phyloP scores from a whole-genome alignment of 30 jellyfish, hydroid and myxozoan species.

The Turritopsis rubra region DNA sequence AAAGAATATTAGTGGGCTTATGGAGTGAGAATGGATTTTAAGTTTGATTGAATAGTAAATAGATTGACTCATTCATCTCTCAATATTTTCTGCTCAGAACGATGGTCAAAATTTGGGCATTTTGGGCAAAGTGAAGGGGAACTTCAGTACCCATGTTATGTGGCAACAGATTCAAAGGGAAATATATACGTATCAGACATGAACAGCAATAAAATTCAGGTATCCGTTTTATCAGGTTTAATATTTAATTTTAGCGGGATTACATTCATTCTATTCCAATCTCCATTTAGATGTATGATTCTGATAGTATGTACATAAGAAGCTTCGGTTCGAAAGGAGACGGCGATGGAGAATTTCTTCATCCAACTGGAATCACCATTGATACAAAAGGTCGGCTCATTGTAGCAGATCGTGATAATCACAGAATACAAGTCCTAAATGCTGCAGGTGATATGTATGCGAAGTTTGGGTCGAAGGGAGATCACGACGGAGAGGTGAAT shows the following conservation, averaged over 20 bases:
- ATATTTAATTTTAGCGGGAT: not conserved
- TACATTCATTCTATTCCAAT: not conserved
- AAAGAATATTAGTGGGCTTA: too few relatives aligned
- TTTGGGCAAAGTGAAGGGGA: constrained; percentile 96
- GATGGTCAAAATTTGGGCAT: constrained; percentile 97
- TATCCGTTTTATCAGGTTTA: not conserved
- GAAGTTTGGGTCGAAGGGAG: constrained; percentile 88
- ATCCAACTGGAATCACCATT: constrained; percentile 97
- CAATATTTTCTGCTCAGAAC: constrained; percentile 41
- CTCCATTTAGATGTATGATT: constrained; percentile 60
- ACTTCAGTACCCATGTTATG: constrained; percentile 93
- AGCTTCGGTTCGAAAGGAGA: constrained; percentile 89
- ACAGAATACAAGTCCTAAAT: constrained; percentile 75
- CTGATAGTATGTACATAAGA: constrained; percentile 67
- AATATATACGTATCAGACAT: constrained; percentile 86
- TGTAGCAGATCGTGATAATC: constrained; percentile 96
- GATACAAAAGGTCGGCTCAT: constrained; percentile 78
- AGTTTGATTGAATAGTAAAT: too few relatives aligned
- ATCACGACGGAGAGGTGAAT: constrained; percentile 75
- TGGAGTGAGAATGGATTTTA: too few relatives aligned
- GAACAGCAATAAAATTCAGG: constrained; percentile 96
- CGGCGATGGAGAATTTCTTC: constrained; percentile 78
- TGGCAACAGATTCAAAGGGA: constrained; percentile 85
- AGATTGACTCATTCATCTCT: too few relatives aligned
- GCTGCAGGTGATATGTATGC: constrained; percentile 58